Base-by-base conservation (phyloP, 2,113 vertebrate genomes). In the Mastomys coucha region DNA sequence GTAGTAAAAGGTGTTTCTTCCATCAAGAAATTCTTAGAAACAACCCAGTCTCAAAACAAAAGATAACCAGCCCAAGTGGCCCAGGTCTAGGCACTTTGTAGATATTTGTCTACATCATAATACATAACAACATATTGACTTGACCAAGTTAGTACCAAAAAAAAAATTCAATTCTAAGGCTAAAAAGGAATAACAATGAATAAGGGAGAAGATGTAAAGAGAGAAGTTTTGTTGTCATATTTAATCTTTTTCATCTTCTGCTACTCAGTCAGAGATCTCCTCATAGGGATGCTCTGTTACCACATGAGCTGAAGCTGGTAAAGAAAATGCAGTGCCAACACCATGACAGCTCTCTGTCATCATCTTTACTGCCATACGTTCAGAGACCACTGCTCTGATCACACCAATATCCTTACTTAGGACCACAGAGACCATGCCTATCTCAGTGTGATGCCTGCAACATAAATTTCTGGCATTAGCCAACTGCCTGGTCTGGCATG, bases 21-120 rank as follows among this genome's bases (percentile, higher is more conserved):
- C 45, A 73, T 78, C 75, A 84, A 84, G 16, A 91, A 93, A 78
- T 89, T 91, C 67, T 96, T 49, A 70, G 88, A 89, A 94, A 89
- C 42, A 28, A 24, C 20, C 11, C 19, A 84, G 45, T 70, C 56
- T 89, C 69, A 76, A 17, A 81, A 36, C 51, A 69, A 95, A 88
- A 86, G 92, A 87, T 86, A 92, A 75, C 6, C 56, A 49, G n/a
- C 53, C 65, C 51, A 69, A 39, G 69, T 36, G 16, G 5, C 39
- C 17, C 81, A 42, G 13, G 76, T 12, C 70, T 69, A 33, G 26
- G 16, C 60, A 56, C 8, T 53, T 14, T 45, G 45, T 45, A 8
- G 49, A 14, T 45, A 89, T 51, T 20, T 76, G 20, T 72, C 82
- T 60, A 89, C 67, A 94, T 65, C 8, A 73, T 9, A 12, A 33